Evolutionary conservation across 1,140 invertebrate genomes (phyloP), one percentile per base, ranked within the genome.

Genomic region (Argopecten irradians): DNA sequence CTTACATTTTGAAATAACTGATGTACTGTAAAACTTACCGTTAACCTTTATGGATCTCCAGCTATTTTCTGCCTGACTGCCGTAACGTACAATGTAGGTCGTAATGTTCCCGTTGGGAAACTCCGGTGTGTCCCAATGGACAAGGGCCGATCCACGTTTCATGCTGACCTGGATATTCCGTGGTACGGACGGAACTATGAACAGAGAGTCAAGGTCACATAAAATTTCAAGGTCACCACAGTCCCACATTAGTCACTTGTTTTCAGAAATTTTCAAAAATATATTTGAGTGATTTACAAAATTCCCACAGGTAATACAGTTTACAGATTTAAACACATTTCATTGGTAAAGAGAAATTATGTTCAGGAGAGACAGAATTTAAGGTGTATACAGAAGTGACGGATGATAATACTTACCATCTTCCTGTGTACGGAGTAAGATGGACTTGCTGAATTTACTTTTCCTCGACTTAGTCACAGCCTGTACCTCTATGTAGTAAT

Each of bases 51-150:
- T 41, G 9, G 41, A 88, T 88, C 86, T 83, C 89, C 89, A 90
- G 9, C 86, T 36, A 5, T 83, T 28, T 5, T 34, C 11, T 9
- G n/a, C 35, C 16, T 84, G 82, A 19, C 3, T n/a, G 36, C 88
- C 85, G 33, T 94, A 94, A 83, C 90, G 87, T 84, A 94, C 90
- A 34, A 93, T 86, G 85, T 94, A 94, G 32, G 88, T 91, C 0
- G 91, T 91, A 35, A 94, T 94, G 41, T 92, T 86, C 3, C 93
- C 93, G 84, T 94, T 93, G 0, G 92, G 91, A 13, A 91, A 22
- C 3, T 83, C 71, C 14, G 93, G 93, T 0, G 92, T 92, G 22
- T 92, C 90, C 93, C 93, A 94, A 32, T 86, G 71, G 19, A 94
- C 82, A 0, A 89, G 43, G 14, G 94, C 92, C 0, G 87, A 86